Conservation (phyloP, 2,888 invertebrate genomes). For the Drosophila longiperda region DNA sequence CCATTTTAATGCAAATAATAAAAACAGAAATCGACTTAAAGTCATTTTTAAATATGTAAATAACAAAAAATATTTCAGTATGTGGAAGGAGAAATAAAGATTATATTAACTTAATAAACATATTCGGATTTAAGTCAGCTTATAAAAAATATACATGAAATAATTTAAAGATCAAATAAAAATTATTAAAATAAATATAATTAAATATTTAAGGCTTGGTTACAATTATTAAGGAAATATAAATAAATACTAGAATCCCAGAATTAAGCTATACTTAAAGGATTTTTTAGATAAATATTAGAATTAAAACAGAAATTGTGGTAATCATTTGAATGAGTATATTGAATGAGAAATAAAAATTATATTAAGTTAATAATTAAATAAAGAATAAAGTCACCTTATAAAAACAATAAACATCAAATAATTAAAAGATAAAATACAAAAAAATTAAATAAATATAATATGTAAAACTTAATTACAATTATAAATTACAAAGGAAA, state of each 20-base stretch:
- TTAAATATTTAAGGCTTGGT: not conserved
- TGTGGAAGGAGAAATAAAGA: not conserved
- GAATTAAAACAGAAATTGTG: too few relatives aligned
- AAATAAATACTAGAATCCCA: not conserved
- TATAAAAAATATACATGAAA: not conserved
- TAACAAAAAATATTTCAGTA: not conserved
- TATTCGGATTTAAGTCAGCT: not conserved
- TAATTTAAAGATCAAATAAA: not conserved
- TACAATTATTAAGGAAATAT: not conserved
- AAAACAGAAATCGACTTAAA: not conserved
- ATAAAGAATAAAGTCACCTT: too few relatives aligned
- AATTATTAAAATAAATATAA: not conserved
- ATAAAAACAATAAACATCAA: not conserved
- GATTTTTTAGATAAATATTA: not conserved
- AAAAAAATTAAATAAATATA: not conserved
- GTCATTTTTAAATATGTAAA: not conserved
- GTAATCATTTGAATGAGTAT: too few relatives aligned
- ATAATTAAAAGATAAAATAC: not conserved
- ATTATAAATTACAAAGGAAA: not conserved
- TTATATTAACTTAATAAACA: accelerated
- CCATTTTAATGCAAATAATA: not conserved
- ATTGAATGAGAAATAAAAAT: too few relatives aligned
- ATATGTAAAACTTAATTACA: not conserved
- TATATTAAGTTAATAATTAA: too few relatives aligned
- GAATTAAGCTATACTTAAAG: not conserved